These are phyloP conservation scores for Sarcophaga peregrina DNA, from an alignment of 1,140 invertebrate genomes.

Conservation along the genomic window DNA sequence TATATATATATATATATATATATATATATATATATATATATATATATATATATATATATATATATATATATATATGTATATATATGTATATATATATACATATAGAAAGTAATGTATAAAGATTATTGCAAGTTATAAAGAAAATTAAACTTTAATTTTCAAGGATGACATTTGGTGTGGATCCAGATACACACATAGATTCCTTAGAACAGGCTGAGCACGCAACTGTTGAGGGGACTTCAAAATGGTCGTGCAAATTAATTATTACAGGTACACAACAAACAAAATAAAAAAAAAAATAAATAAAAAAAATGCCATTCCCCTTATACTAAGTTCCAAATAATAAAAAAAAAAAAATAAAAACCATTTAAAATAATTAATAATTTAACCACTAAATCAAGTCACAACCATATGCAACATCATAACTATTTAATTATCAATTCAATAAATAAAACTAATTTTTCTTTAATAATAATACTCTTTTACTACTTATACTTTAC, in stretches of 20 bases:
- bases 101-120: background rate
- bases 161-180: slow-evolving; percentile 96
- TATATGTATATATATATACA: background rate
- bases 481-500: no score
- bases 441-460: background rate
- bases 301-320: slow-evolving; percentile 16
- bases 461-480: background rate
- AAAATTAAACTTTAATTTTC: slow-evolving; percentile 46
- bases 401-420: slow-evolving; percentile 14
- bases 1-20: background rate
- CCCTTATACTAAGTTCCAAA: background rate
- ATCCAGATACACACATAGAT: slow-evolving; percentile 98
- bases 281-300: slow-evolving; percentile 2
- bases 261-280: slow-evolving; percentile 89
- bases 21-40: no score
- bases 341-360: no score
- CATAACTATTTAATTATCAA: background rate
- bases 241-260: slow-evolving; percentile 99
- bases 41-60: background rate
- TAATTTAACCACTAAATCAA: slow-evolving; percentile 10
- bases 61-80: background rate
- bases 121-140: background rate
- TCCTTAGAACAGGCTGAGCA: slow-evolving; percentile 97
- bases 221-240: slow-evolving; percentile 98
- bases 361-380: no score